Evolutionary conservation across 1,140 invertebrate genomes (phyloP), one percentile per base, ranked within the genome.

Genomic region (Littorina saxatilis): DNA sequence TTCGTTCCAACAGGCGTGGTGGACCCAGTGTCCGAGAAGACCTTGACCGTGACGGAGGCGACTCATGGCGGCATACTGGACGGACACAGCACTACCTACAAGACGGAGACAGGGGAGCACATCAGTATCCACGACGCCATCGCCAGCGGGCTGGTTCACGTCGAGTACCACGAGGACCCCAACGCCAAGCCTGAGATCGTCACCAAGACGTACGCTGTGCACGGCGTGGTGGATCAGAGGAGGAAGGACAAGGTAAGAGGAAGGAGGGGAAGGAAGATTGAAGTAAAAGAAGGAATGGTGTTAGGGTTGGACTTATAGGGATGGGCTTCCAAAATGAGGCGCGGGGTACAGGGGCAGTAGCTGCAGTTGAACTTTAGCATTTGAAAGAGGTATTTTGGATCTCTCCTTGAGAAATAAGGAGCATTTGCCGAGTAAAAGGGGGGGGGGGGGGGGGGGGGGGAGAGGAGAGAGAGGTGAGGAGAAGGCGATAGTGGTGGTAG

Each of bases 151-250:
- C 83, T 90, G 23, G 85, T 92, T 0, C 77, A 84, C 20, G 89
- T 90, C n/a, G 86, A 90, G 17, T 91, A 89, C 81, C 85, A 89
- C 32, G 82, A 85, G 23, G 81, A 79, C 29, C 63, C 81, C n/a
- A 61, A 80, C 11, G 74, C 81, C 23, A 80, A 86, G 35, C 77
- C 85, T 0, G 85, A 89, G 37, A 87, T 87, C 17, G 85, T 87
- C 11, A 87, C 86, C 1, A 92, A 91, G 82, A 90, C 91, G 1
- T 92, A 92, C 81, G 87, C 90, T 15, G 89, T 92, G 4, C 86
- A 89, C 74, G 89, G 90, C 9, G 91, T 92, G 0, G 86, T 91
- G 5, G 90, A 92, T 75, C 87, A 87, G 83, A 86, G 81, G 74
- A 73, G 61, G n/a, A 91, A 90, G 80, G 37, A 82, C 5, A 90